Conservation (phyloP, 1,140 invertebrate genomes). For the Drosophila pectinifera region DNA sequence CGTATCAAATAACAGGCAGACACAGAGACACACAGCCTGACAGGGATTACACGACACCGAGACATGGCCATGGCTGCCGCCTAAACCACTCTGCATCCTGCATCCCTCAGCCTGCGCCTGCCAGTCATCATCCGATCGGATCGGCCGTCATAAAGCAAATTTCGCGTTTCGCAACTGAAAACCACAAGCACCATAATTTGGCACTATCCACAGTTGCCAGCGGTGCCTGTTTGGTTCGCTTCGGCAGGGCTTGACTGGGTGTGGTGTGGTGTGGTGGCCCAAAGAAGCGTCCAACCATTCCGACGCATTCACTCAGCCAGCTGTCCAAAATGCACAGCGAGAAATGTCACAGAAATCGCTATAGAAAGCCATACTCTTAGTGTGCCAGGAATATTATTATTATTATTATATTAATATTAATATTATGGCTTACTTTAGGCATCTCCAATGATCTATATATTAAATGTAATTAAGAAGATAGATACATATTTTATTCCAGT, state of each 20-base stretch:
- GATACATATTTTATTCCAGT: constrained; percentile 14
- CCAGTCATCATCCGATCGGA: constrained; percentile 17
- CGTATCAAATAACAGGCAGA: constrained; percentile 68
- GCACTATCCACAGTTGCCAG: constrained; percentile 45
- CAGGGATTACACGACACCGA: constrained; percentile 57
- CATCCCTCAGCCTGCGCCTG: background rate
- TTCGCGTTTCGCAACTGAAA: constrained; percentile 56
- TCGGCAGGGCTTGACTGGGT: constrained; percentile 3
- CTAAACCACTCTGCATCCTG: constrained; percentile 6
- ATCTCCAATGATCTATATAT: no score
- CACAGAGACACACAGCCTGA: background rate
- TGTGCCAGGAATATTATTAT: no score
- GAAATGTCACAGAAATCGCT: background rate
- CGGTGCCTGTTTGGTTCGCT: constrained; percentile 16
- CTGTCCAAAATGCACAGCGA: constrained; percentile 8
- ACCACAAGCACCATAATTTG: constrained; percentile 55
- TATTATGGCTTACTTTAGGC: no score
- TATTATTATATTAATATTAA: no score
- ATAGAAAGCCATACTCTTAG: no score
- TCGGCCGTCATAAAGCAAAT: constrained; percentile 47
- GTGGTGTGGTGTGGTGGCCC: constrained; percentile 4
- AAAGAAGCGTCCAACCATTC: constrained; percentile 59
- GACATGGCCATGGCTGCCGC: constrained; percentile 22
- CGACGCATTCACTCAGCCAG: constrained; percentile 40
- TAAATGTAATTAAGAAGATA: no score